phyloP scores from a whole-genome alignment of 2,113 vertebrate species.

The Litocranius walleri region DNA sequence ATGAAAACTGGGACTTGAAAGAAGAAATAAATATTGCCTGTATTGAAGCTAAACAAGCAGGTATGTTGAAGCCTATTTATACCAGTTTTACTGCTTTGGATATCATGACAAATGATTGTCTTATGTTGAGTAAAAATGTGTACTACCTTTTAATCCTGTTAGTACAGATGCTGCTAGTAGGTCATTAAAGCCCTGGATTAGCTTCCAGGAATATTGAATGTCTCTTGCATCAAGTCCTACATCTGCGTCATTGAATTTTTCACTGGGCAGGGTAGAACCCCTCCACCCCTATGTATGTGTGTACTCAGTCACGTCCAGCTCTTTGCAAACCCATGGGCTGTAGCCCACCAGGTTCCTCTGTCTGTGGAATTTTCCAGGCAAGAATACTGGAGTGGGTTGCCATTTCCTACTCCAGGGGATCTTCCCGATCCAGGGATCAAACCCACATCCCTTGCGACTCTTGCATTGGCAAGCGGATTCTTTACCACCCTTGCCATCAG shows the following conservation, averaged over 20 bases:
- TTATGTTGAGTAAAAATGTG: not conserved
- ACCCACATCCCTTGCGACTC: not conserved
- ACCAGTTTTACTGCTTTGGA: not conserved
- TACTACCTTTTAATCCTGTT: not conserved
- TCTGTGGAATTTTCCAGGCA: not conserved
- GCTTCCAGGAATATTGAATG: not conserved
- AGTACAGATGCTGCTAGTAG: not conserved
- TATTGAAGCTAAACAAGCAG: conserved; percentile 93
- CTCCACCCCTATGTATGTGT: not conserved
- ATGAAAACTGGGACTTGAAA: conserved; percentile 94
- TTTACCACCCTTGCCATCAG: not conserved
- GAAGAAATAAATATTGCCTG: conserved; percentile 97
- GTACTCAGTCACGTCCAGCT: not conserved
- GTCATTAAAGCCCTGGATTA: not conserved
- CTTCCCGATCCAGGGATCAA: not conserved
- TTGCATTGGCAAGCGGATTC: not conserved
- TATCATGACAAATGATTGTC: not conserved
- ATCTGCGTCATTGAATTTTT: not conserved
- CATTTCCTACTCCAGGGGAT: not conserved
- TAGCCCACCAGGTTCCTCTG: not conserved
- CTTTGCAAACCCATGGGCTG: not conserved
- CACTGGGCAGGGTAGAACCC: not conserved
- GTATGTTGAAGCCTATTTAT: conserved; percentile 73
- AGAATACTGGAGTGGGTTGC: not conserved
- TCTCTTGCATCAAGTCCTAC: not conserved